Base-by-base conservation (phyloP, 2,113 vertebrate genomes). In the Blennius ocellaris region DNA sequence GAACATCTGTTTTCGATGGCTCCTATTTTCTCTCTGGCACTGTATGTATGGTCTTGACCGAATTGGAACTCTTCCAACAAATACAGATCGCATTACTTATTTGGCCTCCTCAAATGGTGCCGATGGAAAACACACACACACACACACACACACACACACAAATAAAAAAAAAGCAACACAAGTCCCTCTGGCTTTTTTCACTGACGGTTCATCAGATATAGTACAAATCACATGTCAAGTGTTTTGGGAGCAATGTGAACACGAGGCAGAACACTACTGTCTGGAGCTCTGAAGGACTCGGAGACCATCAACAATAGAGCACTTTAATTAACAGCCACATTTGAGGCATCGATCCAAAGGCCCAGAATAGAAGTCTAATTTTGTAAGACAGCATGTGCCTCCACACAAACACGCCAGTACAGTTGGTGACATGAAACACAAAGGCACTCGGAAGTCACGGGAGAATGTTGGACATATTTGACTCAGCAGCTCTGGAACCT, bases 401-500 rank as follows among this genome's bases (percentile, higher is more conserved):
- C n/a, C 38, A 30, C 49, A 74, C 43, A 60, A 30, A 30, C 21
- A 30, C 21, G 21, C 21, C 21, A 30, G 21, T 30, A 30, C 21
- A 30, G 21, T 30, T 4, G 21, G 36, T 15, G n/a, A 67, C 40
- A 76, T 51, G 38, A 14, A 47, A 56, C 65, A 61, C 51, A 71
- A 21, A 37, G 48, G 63, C 40, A 57, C 40, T 55, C 53, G 45
- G 39, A 6, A 6, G 52, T 59, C 50, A 80, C 30, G 17, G 53
- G 70, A 49, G 70, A 38, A 21, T 36, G 11, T 30, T 65, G 41
- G 7, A 43, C 7, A 2, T 43, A 43, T 58, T 51, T 44, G 48
- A 65, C 11, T 75, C n/a, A 16, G 39, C 49, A 12, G 45, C 10
- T 73, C 50, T 73, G 69, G 61, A 53, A 58, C 66, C 56, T 56